Conservation (phyloP, 2,797 vertebrate genomes). For the Coendou prehensilis region DNA sequence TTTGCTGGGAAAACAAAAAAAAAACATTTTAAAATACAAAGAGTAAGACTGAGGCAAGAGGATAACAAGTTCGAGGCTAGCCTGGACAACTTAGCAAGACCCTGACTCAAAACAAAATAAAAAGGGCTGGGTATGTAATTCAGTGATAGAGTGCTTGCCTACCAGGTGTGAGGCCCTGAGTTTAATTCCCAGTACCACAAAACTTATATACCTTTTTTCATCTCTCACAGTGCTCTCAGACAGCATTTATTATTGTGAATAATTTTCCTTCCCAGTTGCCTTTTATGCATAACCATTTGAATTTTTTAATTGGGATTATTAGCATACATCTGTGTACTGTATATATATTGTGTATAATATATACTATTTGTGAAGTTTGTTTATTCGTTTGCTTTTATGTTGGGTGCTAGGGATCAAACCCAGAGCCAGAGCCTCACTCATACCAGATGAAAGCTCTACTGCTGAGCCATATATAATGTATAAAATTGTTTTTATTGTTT, state of each 20-base stretch:
- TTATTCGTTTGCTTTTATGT: background rate
- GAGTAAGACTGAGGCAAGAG: background rate
- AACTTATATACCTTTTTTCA: background rate
- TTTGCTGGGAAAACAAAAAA: constrained; percentile 80
- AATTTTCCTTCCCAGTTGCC: constrained; percentile 24
- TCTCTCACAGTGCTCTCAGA: background rate
- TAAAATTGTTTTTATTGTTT: constrained; percentile 41
- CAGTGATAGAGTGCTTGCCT: background rate
- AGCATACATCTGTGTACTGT: background rate
- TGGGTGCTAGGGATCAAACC: background rate
- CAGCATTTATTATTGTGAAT: constrained; percentile 45
- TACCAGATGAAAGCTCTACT: background rate
- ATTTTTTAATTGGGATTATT: constrained; percentile 30
- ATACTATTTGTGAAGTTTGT: background rate
- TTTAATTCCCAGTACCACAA: background rate
- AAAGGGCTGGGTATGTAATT: background rate
- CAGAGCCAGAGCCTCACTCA: background rate
- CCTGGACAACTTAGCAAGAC: background rate
- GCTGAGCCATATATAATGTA: background rate
- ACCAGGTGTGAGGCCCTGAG: background rate
- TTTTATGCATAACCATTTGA: background rate
- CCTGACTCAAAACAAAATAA: background rate
- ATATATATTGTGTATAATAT: background rate
- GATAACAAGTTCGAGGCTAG: background rate
- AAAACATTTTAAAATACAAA: background rate